phyloP scores from a whole-genome alignment of 2,113 vertebrate genomes.

The Falco punctatus region DNA sequence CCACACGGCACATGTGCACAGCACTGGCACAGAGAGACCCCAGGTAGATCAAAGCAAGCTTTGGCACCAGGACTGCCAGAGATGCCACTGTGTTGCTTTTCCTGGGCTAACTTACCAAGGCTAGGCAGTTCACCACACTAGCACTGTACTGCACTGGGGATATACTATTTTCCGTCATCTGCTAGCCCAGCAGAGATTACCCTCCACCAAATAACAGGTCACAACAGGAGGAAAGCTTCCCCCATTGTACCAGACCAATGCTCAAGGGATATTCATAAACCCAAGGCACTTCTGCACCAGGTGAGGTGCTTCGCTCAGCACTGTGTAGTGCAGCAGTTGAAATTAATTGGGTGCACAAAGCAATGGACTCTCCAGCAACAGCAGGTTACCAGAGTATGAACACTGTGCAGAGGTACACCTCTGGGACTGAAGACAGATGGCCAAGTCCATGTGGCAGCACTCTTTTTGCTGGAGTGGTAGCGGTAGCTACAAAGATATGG shows the following conservation, averaged over 20 bases:
- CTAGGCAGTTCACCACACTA: not conserved
- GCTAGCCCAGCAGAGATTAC: not conserved
- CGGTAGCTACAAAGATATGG: not conserved
- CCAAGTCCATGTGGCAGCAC: not conserved
- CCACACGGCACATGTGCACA: rapidly evolving
- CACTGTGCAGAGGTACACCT: not conserved
- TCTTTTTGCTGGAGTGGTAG: not conserved
- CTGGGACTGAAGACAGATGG: not conserved
- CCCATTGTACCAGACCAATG: rapidly evolving
- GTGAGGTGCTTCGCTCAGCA: not conserved
- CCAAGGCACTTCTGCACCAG: not conserved
- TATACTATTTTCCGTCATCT: not conserved
- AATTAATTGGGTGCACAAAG: not conserved
- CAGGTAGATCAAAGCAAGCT: rapidly evolving
- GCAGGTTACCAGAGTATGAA: not conserved
- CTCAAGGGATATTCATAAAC: not conserved
- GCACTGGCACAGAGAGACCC: not conserved
- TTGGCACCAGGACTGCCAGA: not conserved
- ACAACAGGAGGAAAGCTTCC: not conserved
- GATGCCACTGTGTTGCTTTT: not conserved
- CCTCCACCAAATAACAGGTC: not conserved
- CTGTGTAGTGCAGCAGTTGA: not conserved
- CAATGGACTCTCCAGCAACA: rapidly evolving
- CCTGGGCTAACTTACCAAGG: not conserved
- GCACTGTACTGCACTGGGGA: not conserved